Evolutionary conservation across 2,797 vertebrate species (phyloP).

Genomic region (Melanotaenia parkinsoni): DNA sequence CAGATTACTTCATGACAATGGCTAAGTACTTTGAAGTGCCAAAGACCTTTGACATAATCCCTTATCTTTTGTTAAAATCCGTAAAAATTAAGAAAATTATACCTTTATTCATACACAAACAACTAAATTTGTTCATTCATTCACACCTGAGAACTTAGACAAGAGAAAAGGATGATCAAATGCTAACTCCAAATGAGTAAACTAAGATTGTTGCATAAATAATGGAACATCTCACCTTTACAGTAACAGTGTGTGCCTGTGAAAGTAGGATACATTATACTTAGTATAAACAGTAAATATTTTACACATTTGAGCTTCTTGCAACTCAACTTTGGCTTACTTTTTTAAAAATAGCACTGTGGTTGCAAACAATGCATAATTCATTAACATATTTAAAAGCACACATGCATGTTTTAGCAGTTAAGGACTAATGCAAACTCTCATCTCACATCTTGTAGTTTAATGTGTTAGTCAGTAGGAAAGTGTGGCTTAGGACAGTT

Average conservation of each 20-base stretch:
- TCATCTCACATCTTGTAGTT: conserved; percentile 35
- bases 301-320: conserved; percentile 45
- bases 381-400: conserved; percentile 63
- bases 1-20: conserved; percentile 27
- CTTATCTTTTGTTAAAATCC: conserved; percentile 6
- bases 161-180: conserved; percentile 34
- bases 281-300: conserved; percentile 59
- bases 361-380: conserved; percentile 72
- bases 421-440: conserved; percentile 43
- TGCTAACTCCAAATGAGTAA: conserved; percentile 12
- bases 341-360: conserved; percentile 64
- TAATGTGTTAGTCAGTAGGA: conserved; percentile 5
- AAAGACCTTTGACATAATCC: conserved; percentile 36
- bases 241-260: conserved; percentile 28
- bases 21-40: conserved; percentile 32
- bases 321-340: conserved; percentile 55
- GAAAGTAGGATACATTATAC: conserved; percentile 30
- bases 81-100: conserved; percentile 28
- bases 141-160: conserved; percentile 9
- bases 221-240: conserved; percentile 52
- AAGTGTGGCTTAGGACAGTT: neutral
- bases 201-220: conserved; percentile 44
- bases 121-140: conserved; percentile 22
- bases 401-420: conserved; percentile 64
- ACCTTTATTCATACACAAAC: conserved; percentile 23